A percentile compares a stretch with the other conserved stretches of the same genome.
Conservation (phyloP, 2,797 vertebrate species). For the Danio jaintianensis region DNA sequence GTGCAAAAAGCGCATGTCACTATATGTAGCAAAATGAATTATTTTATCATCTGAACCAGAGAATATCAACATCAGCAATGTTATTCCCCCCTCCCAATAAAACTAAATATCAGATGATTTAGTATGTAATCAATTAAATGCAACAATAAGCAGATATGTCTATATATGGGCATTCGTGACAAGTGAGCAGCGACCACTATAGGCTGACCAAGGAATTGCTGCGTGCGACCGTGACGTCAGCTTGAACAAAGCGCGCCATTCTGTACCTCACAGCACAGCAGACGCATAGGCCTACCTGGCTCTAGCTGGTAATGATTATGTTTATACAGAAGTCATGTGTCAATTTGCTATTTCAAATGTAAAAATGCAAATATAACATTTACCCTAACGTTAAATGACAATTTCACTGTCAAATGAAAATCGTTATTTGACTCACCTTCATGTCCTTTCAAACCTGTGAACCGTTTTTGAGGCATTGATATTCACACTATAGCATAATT, state of each 20-base stretch:
- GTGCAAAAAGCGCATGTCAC: background rate
- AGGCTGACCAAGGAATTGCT: background rate
- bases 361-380: background rate
- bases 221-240: background rate
- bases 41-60: background rate
- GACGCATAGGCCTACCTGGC: no score
- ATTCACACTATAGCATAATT: background rate
- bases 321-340: background rate
- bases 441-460: background rate
- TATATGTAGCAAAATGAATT: background rate
- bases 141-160: background rate
- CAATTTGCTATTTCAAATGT: background rate
- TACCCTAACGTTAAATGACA: background rate
- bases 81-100: no score
- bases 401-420: no score
- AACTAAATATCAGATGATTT: background rate
- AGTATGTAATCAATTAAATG: background rate
- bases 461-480: background rate
- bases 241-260: background rate
- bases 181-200: background rate
- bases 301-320: background rate
- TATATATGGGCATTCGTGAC: background rate
- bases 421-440: background rate
- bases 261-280: background rate
- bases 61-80: background rate